Evolutionary conservation across 2,797 vertebrate genomes (phyloP).

Genomic region (Aselliscus stoliczkanus): DNA sequence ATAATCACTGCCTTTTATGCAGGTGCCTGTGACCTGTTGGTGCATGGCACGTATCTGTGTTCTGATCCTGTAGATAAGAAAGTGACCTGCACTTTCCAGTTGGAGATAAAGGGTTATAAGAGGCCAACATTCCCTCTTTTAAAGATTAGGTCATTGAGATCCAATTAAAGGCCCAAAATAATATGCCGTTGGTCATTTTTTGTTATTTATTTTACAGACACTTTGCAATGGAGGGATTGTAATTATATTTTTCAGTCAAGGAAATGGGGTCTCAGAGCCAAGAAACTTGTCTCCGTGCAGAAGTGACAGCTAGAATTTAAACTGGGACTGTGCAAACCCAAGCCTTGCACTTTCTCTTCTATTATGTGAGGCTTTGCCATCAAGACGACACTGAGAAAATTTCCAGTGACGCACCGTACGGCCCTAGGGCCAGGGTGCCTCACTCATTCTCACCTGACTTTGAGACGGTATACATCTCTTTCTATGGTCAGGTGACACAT

Average conservation of each 20-base stretch:
- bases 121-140: not conserved
- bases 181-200: not conserved
- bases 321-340: not conserved
- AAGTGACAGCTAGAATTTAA: not conserved
- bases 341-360: not conserved
- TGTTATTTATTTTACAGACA: not conserved
- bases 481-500: not conserved
- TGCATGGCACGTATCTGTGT: not conserved
- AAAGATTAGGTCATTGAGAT: not conserved
- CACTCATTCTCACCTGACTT: not conserved
- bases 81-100: not conserved
- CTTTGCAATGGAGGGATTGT: not conserved
- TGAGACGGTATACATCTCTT: not conserved
- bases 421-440: too few relatives aligned
- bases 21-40: not conserved
- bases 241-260: not conserved
- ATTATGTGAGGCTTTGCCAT: not conserved
- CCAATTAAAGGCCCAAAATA: not conserved
- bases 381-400: not conserved
- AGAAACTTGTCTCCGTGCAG: not conserved
- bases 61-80: not conserved
- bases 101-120: not conserved
- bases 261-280: not conserved
- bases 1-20: too few relatives aligned
- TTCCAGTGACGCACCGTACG: fast-evolving